These are phyloP conservation scores for Drosophila ustulata DNA, from an alignment of 2,888 invertebrate genomes.

Conservation along the genomic window DNA sequence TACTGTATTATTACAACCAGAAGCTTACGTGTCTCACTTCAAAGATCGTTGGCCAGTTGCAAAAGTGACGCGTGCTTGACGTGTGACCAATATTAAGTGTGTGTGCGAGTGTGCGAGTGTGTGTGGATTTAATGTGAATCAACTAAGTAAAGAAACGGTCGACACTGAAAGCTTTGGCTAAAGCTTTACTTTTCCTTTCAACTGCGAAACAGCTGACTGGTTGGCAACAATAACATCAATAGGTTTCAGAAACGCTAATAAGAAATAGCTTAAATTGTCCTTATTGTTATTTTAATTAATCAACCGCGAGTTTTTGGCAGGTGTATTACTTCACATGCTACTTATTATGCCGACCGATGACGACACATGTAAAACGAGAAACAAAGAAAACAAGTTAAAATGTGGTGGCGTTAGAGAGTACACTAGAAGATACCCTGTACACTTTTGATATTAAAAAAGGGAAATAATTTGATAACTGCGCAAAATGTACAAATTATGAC, in stretches of 20 bases:
- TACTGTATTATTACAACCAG: not conserved
- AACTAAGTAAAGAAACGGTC: constrained; percentile 15
- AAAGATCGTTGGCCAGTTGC: constrained; percentile 37
- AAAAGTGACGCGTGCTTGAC: constrained; percentile 64
- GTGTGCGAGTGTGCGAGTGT: not conserved
- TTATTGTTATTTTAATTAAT: not conserved
- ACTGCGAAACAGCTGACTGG: constrained; percentile 32
- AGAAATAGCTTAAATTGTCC: not conserved
- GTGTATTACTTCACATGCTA: constrained; percentile 13
- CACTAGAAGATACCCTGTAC: constrained; percentile 5
- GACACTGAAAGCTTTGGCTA: constrained; percentile 38
- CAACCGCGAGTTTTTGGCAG: not conserved
- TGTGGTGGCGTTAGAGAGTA: not conserved
- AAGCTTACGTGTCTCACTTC: constrained; percentile 32
- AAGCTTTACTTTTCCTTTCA: constrained; percentile 60
- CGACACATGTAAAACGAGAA: constrained; percentile 14
- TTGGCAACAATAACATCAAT: not conserved
- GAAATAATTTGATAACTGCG: no score
- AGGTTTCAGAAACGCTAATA: not conserved
- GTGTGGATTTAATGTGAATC: constrained; percentile 23
- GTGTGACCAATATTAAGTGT: constrained; percentile 40
- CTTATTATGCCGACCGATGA: constrained; percentile 1
- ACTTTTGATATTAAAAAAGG: no score
- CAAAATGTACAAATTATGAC: no score
- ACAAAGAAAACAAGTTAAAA: constrained; percentile 9